These are phyloP conservation scores for Macaria notata DNA, from an alignment of 2,888 invertebrate genomes.

Conservation along the genomic window DNA sequence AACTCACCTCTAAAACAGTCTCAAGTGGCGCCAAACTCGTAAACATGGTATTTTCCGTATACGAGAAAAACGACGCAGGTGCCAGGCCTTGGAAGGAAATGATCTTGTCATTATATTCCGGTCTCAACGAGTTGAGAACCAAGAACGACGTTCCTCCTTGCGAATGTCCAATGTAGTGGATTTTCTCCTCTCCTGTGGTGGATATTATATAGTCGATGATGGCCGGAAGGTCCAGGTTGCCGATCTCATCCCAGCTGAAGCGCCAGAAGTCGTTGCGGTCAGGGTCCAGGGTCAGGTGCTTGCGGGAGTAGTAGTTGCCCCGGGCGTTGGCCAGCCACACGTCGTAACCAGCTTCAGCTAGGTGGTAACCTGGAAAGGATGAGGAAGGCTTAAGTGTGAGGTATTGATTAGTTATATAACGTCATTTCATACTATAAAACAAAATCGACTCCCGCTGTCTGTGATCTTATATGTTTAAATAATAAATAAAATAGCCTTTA, in stretches of 20 bases:
- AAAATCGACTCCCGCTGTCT: too few species aligned
- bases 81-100: conserved; percentile 65
- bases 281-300: conserved; percentile 45
- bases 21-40: conserved; percentile 41
- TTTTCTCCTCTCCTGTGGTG: conserved; percentile 43
- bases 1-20: conserved; percentile 48
- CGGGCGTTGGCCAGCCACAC: conserved; percentile 91
- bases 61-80: conserved; percentile 55
- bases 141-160: conserved; percentile 65
- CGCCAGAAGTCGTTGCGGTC: conserved; percentile 54
- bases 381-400: background rate
- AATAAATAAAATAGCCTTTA: too few species aligned
- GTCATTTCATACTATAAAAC: too few species aligned
- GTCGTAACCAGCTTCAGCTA: conserved; percentile 86
- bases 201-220: conserved; percentile 49
- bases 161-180: conserved; percentile 65
- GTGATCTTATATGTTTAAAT: too few species aligned
- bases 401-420: too few species aligned
- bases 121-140: conserved; percentile 58
- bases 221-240: conserved; percentile 53
- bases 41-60: conserved; percentile 44
- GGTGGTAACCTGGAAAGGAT: conserved; percentile 50
- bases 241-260: conserved; percentile 65
- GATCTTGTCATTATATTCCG: conserved; percentile 59
- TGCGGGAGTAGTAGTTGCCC: conserved; percentile 85